Evolutionary conservation across 2,113 vertebrate genomes (phyloP), one percentile per base, ranked within the genome.

Genomic region (Uria lomvia): DNA sequence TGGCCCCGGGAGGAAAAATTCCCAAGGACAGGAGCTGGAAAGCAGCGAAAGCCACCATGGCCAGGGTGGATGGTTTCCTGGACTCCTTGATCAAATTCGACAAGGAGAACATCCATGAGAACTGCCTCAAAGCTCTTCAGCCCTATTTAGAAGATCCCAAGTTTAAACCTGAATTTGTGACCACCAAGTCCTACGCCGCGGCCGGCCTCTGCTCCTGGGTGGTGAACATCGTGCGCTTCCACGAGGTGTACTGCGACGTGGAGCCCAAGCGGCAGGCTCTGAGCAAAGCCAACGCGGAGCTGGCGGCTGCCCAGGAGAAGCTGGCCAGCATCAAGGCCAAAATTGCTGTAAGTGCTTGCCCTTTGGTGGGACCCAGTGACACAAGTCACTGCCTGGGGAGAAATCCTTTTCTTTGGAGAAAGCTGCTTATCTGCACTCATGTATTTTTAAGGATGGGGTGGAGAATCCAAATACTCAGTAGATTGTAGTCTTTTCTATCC

Each of bases 151-250:
- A 98, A 77, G 99, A 99, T 94, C 98, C 98, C 5, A 97, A 99
- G 40, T 99, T 99, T 96, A 98, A 98, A 43, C 99, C 99, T 0
- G 99, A 99, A 12, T 97, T 99, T 0, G 98, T 99, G 91, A 97
- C 98, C 16, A 98, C 98, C 58, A 99, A 99, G 97, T 99, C 99
- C 0, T 66, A 95, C 0, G 99, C 99, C 0, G 99, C 99, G 0
- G 98, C 99, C 0, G 99, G 99, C 19, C 99, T 99, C 81, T 99
- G 99, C 96, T 99, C 99, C 20, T 99, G 99, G 99, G 99, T 99
- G 67, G 95, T 99, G 43, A 99, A 99, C 97, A 98, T 99, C 0
- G 98, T 98, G 73, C 98, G 93, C 72, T 99, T 99, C 97, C 98
- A 99, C 1, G 92, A 98, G 85, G 98, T 99, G 2, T 99, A 98